Conservation (phyloP, 2,888 invertebrate species). For the Cenopis cana region DNA sequence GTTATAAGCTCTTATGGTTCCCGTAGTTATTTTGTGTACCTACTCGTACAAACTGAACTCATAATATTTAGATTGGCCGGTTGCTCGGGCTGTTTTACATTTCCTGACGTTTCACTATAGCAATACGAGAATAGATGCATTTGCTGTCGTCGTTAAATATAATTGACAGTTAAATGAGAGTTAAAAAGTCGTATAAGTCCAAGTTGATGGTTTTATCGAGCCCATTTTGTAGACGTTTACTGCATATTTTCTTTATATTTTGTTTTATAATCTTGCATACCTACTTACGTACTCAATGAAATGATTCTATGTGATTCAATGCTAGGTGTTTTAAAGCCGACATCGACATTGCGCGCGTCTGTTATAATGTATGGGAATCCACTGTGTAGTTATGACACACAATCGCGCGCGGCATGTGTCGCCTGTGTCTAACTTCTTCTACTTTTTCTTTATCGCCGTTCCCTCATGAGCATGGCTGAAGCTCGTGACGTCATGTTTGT, state of each 20-base stretch:
- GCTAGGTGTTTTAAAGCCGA: too few species aligned
- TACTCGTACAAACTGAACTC: constrained; percentile 41
- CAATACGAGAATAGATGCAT: constrained; percentile 41
- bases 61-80: constrained; percentile 51
- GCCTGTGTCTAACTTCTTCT: too few species aligned
- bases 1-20: neutral
- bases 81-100: constrained; percentile 24
- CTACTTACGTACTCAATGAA: too few species aligned
- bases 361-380: too few species aligned
- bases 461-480: too few species aligned
- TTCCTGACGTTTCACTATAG: constrained; percentile 39
- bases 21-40: constrained; percentile 3
- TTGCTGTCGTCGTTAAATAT: constrained; percentile 31
- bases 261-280: neutral
- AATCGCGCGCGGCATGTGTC: too few species aligned
- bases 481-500: too few species aligned
- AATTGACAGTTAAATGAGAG: constrained; percentile 15
- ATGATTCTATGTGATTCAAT: too few species aligned
- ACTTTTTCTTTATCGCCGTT: too few species aligned
- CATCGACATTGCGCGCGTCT: too few species aligned
- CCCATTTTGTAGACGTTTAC: neutral
- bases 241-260: neutral
- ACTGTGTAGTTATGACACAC: too few species aligned
- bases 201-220: constrained; percentile 20
- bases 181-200: constrained; percentile 34